These are phyloP conservation scores for Neuroterus valhalla DNA, from an alignment of 1,140 invertebrate genomes.

Conservation along the genomic window DNA sequence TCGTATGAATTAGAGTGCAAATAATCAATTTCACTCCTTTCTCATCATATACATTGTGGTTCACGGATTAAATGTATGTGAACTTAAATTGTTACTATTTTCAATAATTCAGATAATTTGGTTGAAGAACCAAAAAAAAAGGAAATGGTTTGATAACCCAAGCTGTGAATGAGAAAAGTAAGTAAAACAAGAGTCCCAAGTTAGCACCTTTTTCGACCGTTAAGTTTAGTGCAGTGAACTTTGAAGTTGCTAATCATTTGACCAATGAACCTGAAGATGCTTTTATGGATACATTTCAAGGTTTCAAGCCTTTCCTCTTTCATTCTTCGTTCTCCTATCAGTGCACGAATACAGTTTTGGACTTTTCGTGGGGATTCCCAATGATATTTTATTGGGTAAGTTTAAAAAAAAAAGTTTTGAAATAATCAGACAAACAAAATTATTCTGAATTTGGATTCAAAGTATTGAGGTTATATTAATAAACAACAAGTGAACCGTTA, in stretches of 20 bases:
- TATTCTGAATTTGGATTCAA: no score
- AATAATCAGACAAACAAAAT: no score
- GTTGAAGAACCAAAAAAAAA: no score
- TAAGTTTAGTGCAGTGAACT: conserved; percentile 34
- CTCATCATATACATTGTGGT: neutral
- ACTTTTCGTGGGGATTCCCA: neutral
- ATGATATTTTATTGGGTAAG: neutral
- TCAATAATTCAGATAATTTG: no score
- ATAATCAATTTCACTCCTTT: neutral
- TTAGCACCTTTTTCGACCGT: conserved; percentile 14
- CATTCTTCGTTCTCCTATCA: neutral
- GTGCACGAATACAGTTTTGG: neutral
- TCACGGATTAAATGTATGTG: no score
- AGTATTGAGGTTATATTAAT: no score
- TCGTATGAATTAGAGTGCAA: neutral
- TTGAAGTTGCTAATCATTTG: conserved; percentile 47
- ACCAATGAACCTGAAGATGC: conserved; percentile 26
- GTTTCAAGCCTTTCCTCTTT: neutral
- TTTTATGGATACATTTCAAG: conserved; percentile 3
- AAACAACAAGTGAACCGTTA: no score
- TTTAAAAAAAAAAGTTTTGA: no score
- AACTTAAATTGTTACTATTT: no score
- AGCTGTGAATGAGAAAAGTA: neutral
- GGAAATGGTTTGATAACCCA: neutral
- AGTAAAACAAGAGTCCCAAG: neutral